A percentile compares a stretch with the other conserved stretches of the same genome.
phyloP scores from a whole-genome alignment of 2,113 vertebrate species.

The Cephalopholis sonnerati region DNA sequence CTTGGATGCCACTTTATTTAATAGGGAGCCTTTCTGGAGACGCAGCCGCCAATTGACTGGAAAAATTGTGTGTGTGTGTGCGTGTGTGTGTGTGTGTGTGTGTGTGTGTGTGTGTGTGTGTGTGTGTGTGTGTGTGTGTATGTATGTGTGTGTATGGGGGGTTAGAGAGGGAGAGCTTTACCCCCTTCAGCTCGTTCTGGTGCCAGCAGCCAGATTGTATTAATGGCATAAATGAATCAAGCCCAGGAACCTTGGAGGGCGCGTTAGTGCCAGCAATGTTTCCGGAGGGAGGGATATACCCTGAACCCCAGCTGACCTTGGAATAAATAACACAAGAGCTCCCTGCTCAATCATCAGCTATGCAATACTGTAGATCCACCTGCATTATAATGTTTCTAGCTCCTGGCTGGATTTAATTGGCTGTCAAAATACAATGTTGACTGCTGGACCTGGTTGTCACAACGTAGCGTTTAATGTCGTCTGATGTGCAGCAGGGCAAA shows the following conservation, averaged over 20 bases:
- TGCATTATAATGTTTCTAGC: constrained; percentile 17
- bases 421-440: constrained; percentile 52
- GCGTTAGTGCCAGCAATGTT: constrained; percentile 45
- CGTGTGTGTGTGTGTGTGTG: not conserved
- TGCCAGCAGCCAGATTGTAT: constrained; percentile 71
- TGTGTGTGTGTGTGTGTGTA: too few species aligned
- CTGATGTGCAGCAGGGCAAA: constrained; percentile 4
- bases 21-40: constrained; percentile 56
- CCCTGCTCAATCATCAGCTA: constrained; percentile 15
- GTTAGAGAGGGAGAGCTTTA: constrained; percentile 16
- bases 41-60: constrained; percentile 34
- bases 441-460: constrained; percentile 42
- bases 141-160: too few species aligned
- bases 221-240: constrained; percentile 79
- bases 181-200: constrained; percentile 26
- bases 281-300: constrained; percentile 65
- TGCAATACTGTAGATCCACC: constrained; percentile 23
- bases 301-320: constrained; percentile 63
- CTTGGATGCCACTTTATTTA: constrained; percentile 70
- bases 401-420: constrained; percentile 55
- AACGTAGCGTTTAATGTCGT: constrained; percentile 25
- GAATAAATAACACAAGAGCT: constrained; percentile 61
- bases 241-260: constrained; percentile 50
- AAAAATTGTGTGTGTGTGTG: constrained; percentile 14
- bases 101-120: too few species aligned